Conservation (phyloP, 2,797 vertebrate genomes). For the Darevskia nairensis region DNA sequence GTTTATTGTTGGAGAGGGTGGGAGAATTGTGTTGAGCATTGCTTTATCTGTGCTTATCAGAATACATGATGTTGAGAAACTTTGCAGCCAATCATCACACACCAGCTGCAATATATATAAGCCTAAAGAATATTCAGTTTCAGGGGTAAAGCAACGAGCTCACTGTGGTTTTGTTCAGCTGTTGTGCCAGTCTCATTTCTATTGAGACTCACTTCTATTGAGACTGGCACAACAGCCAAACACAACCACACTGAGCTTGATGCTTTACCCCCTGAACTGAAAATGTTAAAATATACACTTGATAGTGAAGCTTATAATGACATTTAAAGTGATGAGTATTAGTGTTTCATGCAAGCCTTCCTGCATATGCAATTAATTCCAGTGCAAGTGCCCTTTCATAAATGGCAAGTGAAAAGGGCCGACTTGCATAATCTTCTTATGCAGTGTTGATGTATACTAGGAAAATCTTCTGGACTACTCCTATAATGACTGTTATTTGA, state of each 20-base stretch:
- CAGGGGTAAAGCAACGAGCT: no score
- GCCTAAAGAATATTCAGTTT: background rate
- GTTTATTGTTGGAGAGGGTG: no score
- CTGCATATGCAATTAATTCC: constrained; percentile 41
- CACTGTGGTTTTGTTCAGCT: no score
- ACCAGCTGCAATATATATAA: background rate
- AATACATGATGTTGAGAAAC: background rate
- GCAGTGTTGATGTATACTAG: constrained; percentile 6
- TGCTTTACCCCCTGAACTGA: constrained; percentile 9
- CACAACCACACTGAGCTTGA: background rate
- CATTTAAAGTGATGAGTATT: constrained; percentile 42
- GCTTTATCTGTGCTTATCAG: background rate
- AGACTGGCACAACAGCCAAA: background rate
- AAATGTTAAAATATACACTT: background rate
- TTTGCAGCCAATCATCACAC: background rate
- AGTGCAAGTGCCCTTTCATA: background rate
- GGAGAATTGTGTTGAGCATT: background rate
- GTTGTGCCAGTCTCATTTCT: no score
- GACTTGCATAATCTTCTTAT: constrained; percentile 37
- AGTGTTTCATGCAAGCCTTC: constrained; percentile 15
- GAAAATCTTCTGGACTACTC: constrained; percentile 43
- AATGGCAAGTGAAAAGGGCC: constrained; percentile 38
- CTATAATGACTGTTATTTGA: constrained; percentile 52
- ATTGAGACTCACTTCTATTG: no score
- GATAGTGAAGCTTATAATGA: constrained; percentile 11